Base-by-base conservation (phyloP, 1,140 invertebrate genomes). In the Harpegnathos saltator region DNA sequence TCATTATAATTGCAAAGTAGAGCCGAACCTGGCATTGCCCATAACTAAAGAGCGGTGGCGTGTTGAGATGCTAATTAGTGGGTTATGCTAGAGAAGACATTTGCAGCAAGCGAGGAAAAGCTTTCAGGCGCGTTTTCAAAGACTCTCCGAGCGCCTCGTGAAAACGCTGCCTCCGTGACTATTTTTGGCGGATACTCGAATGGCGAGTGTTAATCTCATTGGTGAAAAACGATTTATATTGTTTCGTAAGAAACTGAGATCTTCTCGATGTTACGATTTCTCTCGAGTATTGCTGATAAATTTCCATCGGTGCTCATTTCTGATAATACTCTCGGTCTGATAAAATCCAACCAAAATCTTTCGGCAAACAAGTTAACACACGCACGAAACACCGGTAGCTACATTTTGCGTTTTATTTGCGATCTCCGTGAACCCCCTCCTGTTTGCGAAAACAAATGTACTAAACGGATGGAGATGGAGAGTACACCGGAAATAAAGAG, bases 1-100 rank as follows among this genome's bases (percentile, higher is more conserved):
- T 58, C 75, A 80, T 80, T 80, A 80, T 80, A 80, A 80, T 80
- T 80, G 75, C 75, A 80, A 80, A 80, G 75, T 69, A 80, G 75
- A 50, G 33, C 65, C 65, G 63, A 78, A 78, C 63, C 65, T 69
- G 58, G 65, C 65, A 71, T 71, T 71, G 65, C 65, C 22, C 52
- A 58, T 48, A 65, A 58, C 75, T 71, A 65, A 80, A 71, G 52
- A 68, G 63, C 58, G 33, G 50, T 78, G 71, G 75, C 65, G 65
- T 58, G 65, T 71, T 80, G 75, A 71, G 75, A 80, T 80, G 75
- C 65, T 80, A 80, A 71, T 80, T 80, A 80, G 75, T 71, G 52
- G 75, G 63, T 80, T 80, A 69, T 26, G 58, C 65, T 78, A 78
- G 75, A 69, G 75, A 69, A 69, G 75, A 78, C 63, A 78, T 78